Evolutionary conservation across 1,140 invertebrate species (phyloP).

Genomic region (Heterodera schachtii): DNA sequence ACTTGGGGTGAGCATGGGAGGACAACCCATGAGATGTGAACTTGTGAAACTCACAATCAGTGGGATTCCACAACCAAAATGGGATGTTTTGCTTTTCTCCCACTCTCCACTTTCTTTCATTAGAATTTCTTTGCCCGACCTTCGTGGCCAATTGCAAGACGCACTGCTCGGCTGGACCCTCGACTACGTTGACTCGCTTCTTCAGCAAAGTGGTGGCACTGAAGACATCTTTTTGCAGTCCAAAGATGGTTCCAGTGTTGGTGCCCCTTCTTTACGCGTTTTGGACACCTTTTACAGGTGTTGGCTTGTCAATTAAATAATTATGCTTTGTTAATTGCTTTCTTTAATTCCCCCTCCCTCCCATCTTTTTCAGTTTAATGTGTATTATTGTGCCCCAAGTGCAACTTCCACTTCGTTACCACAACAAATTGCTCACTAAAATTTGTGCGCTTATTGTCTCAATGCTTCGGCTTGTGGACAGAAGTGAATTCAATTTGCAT

Average conservation of each 20-base stretch:
- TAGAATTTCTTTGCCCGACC: slow-evolving; percentile 35
- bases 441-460: slow-evolving; percentile 37
- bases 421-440: slow-evolving; percentile 34
- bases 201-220: not conserved
- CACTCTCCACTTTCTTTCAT: not conserved
- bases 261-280: slow-evolving; percentile 7
- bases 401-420: slow-evolving; percentile 27
- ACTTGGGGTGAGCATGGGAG: slow-evolving; percentile 13
- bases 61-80: not conserved
- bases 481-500: slow-evolving; percentile 13
- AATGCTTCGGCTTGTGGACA: slow-evolving; percentile 34
- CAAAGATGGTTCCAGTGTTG: not conserved
- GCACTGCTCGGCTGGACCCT: slow-evolving; percentile 31
- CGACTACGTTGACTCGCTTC: slow-evolving; percentile 24
- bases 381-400: slow-evolving; percentile 26
- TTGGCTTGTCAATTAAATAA: no score
- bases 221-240: no score
- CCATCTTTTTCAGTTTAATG: slow-evolving; percentile 23
- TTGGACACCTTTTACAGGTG: slow-evolving; percentile 20
- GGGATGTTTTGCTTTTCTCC: not conserved
- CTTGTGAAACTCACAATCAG: not conserved
- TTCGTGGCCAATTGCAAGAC: slow-evolving; percentile 36
- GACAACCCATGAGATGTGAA: not conserved
- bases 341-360: no score
- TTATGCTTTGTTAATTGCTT: no score